phyloP scores from a whole-genome alignment of 2,888 invertebrate species.

The Drosophila eohydei region DNA sequence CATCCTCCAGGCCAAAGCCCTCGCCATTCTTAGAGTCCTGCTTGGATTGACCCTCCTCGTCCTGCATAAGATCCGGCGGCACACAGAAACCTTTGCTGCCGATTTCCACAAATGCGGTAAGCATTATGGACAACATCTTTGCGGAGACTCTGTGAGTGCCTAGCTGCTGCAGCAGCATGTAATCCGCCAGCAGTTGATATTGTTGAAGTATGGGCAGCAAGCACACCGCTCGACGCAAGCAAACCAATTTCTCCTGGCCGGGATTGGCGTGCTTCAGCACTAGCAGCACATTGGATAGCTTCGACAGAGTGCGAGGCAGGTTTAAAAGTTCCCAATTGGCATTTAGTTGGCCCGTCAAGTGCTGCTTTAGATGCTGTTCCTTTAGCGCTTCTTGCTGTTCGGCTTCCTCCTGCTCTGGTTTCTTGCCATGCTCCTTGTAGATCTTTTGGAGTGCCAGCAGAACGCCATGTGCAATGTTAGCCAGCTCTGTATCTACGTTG shows the following conservation, averaged over 20 bases:
- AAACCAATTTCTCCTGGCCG: constrained; percentile 58
- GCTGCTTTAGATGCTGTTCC: constrained; percentile 88
- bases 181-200: constrained; percentile 90
- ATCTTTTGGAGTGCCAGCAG: constrained; percentile 87
- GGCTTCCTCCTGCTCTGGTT: constrained; percentile 32
- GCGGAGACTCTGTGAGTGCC: constrained; percentile 91
- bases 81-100: constrained; percentile 96
- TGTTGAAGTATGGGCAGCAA: constrained; percentile 91
- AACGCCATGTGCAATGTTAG: constrained; percentile 86
- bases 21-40: constrained; percentile 87
- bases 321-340: constrained; percentile 88
- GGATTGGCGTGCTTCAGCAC: constrained; percentile 85
- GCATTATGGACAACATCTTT: constrained; percentile 92
- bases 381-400: constrained; percentile 66
- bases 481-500: constrained; percentile 83
- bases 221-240: constrained; percentile 68
- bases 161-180: constrained; percentile 91
- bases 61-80: constrained; percentile 93
- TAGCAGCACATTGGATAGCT: constrained; percentile 84
- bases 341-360: constrained; percentile 88
- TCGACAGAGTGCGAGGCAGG: constrained; percentile 85
- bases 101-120: constrained; percentile 94
- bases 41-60: constrained; percentile 87
- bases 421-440: constrained; percentile 85
- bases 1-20: constrained; percentile 96